Conservation (phyloP, 2,797 vertebrate genomes). For the Poecilia gillii region DNA sequence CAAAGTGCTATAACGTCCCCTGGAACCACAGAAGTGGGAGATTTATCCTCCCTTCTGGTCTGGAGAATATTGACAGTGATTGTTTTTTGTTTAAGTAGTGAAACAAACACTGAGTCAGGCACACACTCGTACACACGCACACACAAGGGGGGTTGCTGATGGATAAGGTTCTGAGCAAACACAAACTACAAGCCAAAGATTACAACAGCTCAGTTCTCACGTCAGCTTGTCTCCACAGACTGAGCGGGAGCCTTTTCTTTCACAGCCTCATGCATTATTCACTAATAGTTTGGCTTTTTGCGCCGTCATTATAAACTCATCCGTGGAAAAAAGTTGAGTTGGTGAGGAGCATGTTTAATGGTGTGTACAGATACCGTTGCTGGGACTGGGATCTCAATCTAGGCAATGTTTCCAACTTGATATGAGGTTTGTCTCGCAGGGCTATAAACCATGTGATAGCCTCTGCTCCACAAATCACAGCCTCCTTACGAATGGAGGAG, state of each 20-base stretch:
- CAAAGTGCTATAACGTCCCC: conserved; percentile 16
- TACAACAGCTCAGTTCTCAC: conserved; percentile 74
- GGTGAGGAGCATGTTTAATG: conserved; percentile 12
- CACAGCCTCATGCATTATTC: conserved; percentile 37
- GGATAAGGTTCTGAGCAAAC: conserved; percentile 60
- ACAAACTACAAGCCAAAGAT: conserved; percentile 61
- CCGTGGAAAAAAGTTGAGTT: background rate
- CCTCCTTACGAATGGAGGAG: conserved; percentile 28
- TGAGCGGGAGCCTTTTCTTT: conserved; percentile 35
- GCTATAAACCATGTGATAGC: conserved; percentile 38
- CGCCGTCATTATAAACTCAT: conserved; percentile 24
- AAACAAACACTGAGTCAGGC: conserved; percentile 56
- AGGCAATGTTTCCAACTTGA: conserved; percentile 32
- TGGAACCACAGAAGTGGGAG: conserved; percentile 40
- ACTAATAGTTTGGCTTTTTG: conserved; percentile 35
- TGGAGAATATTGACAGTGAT: conserved; percentile 45
- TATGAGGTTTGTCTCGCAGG: conserved; percentile 30
- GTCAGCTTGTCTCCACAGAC: conserved; percentile 64
- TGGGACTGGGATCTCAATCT: conserved; percentile 29
- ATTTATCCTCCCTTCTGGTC: conserved; percentile 30
- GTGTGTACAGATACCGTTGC: conserved; percentile 17
- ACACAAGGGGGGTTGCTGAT: conserved; percentile 28
- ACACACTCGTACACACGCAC: conserved; percentile 4
- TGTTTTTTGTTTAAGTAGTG: conserved; percentile 47
- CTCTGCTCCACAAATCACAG: conserved; percentile 57